These are phyloP conservation scores for Heliconius hewitsoni DNA, from an alignment of 1,140 invertebrate species.

Conservation along the genomic window DNA sequence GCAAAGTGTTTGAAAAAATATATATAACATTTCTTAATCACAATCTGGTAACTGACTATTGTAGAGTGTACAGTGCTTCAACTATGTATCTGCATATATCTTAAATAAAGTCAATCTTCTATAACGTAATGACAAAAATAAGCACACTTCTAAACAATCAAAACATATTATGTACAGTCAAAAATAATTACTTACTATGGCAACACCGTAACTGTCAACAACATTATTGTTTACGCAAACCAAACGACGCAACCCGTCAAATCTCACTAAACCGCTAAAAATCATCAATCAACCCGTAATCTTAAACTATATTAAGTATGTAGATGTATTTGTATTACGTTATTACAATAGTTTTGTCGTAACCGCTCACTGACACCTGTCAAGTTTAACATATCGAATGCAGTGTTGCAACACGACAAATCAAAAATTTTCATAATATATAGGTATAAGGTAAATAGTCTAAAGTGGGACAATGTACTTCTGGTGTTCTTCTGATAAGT, in stretches of 20 bases:
- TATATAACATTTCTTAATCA: slow-evolving; percentile 60
- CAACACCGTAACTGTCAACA: slow-evolving; percentile 79
- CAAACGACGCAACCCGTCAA: slow-evolving; percentile 64
- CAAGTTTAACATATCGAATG: slow-evolving; percentile 31
- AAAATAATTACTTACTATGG: slow-evolving; percentile 78
- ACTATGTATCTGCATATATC: slow-evolving; percentile 56
- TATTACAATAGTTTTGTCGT: slow-evolving; percentile 25
- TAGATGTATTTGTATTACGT: slow-evolving; percentile 52
- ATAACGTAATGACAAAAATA: slow-evolving; percentile 67
- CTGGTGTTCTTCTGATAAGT: background rate
- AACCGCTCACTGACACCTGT: slow-evolving; percentile 39
- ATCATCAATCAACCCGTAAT: slow-evolving; percentile 67
- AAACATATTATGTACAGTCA: slow-evolving; percentile 74
- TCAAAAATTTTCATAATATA: slow-evolving; percentile 15
- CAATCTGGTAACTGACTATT: slow-evolving; percentile 76
- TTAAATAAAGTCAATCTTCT: slow-evolving; percentile 63
- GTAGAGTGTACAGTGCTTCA: slow-evolving; percentile 62
- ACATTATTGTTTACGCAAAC: slow-evolving; percentile 73
- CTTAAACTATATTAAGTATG: slow-evolving; percentile 15
- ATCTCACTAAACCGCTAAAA: slow-evolving; percentile 73
- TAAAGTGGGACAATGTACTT: slow-evolving; percentile 3
- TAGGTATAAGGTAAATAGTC: background rate
- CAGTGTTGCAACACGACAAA: slow-evolving; percentile 52
- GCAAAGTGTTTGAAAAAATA: slow-evolving; percentile 71
- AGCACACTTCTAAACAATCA: slow-evolving; percentile 74